Conservation (phyloP, 1,140 invertebrate genomes). For the Glomeris maerens region DNA sequence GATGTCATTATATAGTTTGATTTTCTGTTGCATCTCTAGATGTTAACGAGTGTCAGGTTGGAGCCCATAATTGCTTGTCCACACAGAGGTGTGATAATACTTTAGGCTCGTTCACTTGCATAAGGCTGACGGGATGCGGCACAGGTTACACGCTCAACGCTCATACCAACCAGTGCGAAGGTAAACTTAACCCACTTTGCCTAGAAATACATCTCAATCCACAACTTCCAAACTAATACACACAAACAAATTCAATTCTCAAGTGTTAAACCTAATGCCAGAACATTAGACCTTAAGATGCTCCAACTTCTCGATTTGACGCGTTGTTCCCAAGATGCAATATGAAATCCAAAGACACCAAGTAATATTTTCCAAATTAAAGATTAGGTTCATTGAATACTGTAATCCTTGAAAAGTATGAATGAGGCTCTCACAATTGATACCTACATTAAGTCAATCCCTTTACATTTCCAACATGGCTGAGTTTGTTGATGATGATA, state of each 20-base stretch:
- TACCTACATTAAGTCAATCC: not conserved
- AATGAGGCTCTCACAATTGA: not conserved
- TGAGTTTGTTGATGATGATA: too few species aligned
- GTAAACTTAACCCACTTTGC: too few species aligned
- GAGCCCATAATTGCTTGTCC: slow-evolving; percentile 39
- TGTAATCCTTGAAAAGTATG: not conserved
- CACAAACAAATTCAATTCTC: too few species aligned
- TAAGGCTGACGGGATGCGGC: slow-evolving; percentile 71
- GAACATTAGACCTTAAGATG: too few species aligned
- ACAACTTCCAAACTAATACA: too few species aligned
- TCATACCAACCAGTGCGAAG: slow-evolving; percentile 68
- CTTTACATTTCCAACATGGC: not conserved
- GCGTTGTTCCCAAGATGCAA: too few species aligned
- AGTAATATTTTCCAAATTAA: too few species aligned
- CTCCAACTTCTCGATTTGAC: too few species aligned
- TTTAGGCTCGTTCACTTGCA: slow-evolving; percentile 68
- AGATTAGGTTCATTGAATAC: too few species aligned
- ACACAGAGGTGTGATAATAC: slow-evolving; percentile 80
- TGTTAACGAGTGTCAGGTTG: slow-evolving; percentile 48
- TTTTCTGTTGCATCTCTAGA: slow-evolving; percentile 28
- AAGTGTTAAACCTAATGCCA: too few species aligned
- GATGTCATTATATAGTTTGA: not conserved
- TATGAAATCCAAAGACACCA: too few species aligned
- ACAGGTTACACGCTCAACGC: slow-evolving; percentile 92
- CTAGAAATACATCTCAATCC: too few species aligned